Base-by-base conservation (phyloP, 1,140 invertebrate genomes). In the Anastrepha ludens region DNA sequence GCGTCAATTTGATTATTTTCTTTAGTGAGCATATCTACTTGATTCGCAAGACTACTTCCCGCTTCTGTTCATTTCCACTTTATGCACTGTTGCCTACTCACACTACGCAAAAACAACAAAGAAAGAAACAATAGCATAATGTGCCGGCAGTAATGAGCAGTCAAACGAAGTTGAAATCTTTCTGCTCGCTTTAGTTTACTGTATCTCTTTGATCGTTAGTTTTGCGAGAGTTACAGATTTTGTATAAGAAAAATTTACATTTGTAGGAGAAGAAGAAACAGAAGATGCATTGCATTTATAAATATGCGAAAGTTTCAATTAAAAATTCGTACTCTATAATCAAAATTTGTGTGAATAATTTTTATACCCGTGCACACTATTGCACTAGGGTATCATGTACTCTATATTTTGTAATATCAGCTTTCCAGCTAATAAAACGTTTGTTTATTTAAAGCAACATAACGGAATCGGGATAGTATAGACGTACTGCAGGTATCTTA, bases 1-100 rank as follows among this genome's bases (percentile, higher is more conserved):
- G 60, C 8, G n/a, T 58, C 2, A 20, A 47, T 58, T 81, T 55
- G 17, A 81, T 15, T 78, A 55, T 81, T 81, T 81, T 81, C 47
- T 55, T 81, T 55, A 58, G 47, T 81, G 74, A 47, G 74, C 47
- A 55, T 50, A 47, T 55, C 47, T 81, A 81, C 74, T 47, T 81
- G 44, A 81, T 81, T 81, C 74, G 74, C 74, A 81, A 81, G 74
- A 81, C 74, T 55, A 81, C 74, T 81, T 81, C 74, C 74, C 74
- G 47, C 74, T 81, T 81, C 47, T 81, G 47, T 81, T n/a, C 8
- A 81, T 81, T 81, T 81, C 47, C 74, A 81, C 74, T 81, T 81
- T 81, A 81, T 81, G 74, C 74, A 81, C 74, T 81, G 74, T 81
- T 81, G 74, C 74, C 50, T 81, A 81, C 41, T 11, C 9, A 74